Percentiles rank a stretch among this genome's conserved stretches.
Evolutionary conservation across 2,888 invertebrate genomes (phyloP).

Genomic region (Catocala nupta): DNA sequence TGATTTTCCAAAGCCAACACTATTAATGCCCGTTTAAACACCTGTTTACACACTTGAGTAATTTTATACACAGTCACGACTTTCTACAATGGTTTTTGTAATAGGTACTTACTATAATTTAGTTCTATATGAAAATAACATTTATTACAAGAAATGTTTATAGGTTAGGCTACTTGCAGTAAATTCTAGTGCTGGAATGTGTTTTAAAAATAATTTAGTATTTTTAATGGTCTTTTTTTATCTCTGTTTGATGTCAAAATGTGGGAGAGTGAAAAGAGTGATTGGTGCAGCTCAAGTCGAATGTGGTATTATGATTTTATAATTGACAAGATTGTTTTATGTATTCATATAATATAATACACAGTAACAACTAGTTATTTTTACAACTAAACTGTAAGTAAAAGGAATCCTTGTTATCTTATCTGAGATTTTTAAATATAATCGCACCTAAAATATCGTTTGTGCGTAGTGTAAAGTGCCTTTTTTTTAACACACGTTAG

Average conservation of each 20-base stretch:
- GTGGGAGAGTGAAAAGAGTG: constrained; percentile 74
- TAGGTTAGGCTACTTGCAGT: background rate
- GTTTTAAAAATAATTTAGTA: constrained; percentile 38
- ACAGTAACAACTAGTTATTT: background rate
- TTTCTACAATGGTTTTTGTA: constrained; percentile 51
- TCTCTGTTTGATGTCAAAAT: constrained; percentile 44
- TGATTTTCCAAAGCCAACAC: constrained; percentile 8
- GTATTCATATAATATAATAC: constrained; percentile 1
- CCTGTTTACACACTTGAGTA: constrained; percentile 53
- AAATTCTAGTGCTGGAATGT: constrained; percentile 33
- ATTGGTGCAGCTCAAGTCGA: constrained; percentile 68
- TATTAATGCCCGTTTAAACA: constrained; percentile 44
- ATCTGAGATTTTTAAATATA: too few relatives aligned
- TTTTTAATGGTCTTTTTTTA: constrained; percentile 37
- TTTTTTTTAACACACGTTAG: too few relatives aligned
- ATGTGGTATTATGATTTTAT: constrained; percentile 67
- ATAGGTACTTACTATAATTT: constrained; percentile 14
- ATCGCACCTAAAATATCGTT: too few relatives aligned
- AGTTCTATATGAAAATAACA: constrained; percentile 13
- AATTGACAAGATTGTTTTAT: constrained; percentile 8
- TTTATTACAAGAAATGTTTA: constrained; percentile 15
- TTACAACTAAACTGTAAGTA: background rate
- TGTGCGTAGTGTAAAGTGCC: too few relatives aligned
- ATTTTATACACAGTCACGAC: constrained; percentile 63
- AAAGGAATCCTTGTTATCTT: too few relatives aligned